Base-by-base conservation (phyloP, 92 coral and sea anemone genomes). In the Actinernus sp. region DNA sequence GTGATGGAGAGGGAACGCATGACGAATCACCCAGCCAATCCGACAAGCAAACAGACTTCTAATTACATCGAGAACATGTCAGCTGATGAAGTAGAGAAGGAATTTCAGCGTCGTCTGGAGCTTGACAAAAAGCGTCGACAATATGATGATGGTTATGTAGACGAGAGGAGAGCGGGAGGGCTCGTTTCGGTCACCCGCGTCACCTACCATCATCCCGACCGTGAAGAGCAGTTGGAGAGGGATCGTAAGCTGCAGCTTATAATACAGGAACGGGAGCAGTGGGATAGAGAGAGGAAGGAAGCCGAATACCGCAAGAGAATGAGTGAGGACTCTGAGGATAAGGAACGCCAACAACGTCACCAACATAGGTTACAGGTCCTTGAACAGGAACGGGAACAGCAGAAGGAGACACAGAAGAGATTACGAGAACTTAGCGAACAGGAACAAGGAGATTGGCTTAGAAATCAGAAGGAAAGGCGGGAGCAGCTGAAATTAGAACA, bases 171-270 rank as follows among this genome's bases (percentile, higher is more conserved):
- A 0, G 95, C 91, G 0, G 87, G 85, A 11, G 90, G 89, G 4
- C 64, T 90, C 54, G 98, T 90, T 20, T 82, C 89, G 3, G 93
- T 95, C 11, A 81, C 97, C 12, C 93, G 95, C 16, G 96, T 95
- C 3, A 81, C 85, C 21, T 92, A 91, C 57, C 87, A 86, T n/a
- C 60, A 81, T 36, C 96, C 93, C 20, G 93, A 84, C 24, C 6
- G 10, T 5, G 82, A 84, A 39, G 89, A 74, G 58, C 85, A 76
- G 63, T 41, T 51, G 44, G 92, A 78, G 25, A 60, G 96, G 41
- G 92, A 87, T 9, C 84, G 85, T 3, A 80, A 76, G 49, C 61
- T 79, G 49, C 81, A 80, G 38, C 56, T 79, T 82, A 32, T 81
- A 21, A 49, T 74, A 3, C 78, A 76, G 18, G 91, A 84, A 37